Conservation (phyloP, 2,113 vertebrate genomes). For the Hippocampus barbouri region DNA sequence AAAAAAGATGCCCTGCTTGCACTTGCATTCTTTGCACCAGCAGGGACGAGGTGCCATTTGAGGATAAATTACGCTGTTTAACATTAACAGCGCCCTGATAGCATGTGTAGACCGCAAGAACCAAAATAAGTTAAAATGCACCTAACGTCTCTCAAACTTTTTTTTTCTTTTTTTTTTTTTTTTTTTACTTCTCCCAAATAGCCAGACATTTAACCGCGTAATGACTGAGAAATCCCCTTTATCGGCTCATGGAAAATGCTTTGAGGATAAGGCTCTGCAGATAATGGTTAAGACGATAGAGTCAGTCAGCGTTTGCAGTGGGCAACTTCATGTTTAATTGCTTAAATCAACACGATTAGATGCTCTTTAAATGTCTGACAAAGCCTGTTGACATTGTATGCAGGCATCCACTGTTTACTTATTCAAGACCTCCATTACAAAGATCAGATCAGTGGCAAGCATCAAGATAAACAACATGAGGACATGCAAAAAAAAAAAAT, state of each 20-base stretch:
- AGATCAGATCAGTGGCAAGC: constrained; percentile 59
- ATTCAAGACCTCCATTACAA: constrained; percentile 60
- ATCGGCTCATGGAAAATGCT: constrained; percentile 71
- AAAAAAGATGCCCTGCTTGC: constrained; percentile 36
- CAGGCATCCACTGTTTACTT: constrained; percentile 65
- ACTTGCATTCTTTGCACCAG: constrained; percentile 26
- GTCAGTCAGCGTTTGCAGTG: constrained; percentile 69
- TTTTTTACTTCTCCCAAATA: constrained; percentile 44
- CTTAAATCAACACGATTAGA: constrained; percentile 77
- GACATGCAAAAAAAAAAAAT: constrained; percentile 11
- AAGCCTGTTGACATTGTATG: constrained; percentile 60
- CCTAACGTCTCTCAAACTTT: constrained; percentile 58
- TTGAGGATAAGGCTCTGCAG: constrained; percentile 75
- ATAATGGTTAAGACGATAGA: constrained; percentile 77
- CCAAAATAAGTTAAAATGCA: constrained; percentile 48
- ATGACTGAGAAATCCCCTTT: constrained; percentile 69
- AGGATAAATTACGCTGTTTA: constrained; percentile 58
- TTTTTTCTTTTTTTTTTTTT: constrained; percentile 22
- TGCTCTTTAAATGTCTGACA: constrained; percentile 72
- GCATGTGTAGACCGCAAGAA: constrained; percentile 49
- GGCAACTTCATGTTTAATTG: constrained; percentile 79
- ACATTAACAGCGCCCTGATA: constrained; percentile 48
- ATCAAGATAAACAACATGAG: constrained; percentile 46
- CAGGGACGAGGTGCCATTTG: constrained; percentile 43
- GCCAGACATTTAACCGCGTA: constrained; percentile 76